Conservation (phyloP, 2,888 invertebrate genomes). For the Pantelozetes paolii region DNA sequence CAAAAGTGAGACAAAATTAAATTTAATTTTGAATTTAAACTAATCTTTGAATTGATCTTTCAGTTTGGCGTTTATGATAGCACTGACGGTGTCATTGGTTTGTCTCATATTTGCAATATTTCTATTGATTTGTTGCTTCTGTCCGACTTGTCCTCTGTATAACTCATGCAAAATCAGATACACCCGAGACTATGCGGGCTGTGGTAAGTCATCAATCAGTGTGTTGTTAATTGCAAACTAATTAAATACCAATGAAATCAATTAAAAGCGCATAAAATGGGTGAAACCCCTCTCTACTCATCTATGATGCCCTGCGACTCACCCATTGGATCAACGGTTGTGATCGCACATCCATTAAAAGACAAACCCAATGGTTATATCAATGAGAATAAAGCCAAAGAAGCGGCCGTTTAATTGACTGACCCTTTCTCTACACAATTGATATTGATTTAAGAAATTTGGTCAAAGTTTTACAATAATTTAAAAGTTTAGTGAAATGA, state of each 20-base stretch:
- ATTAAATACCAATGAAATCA: background rate
- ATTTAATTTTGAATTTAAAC: background rate
- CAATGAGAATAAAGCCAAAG: constrained; percentile 21
- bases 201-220: constrained; percentile 27
- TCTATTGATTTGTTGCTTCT: constrained; percentile 35
- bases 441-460: constrained; percentile 8
- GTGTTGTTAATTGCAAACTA: background rate
- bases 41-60: background rate
- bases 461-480: too few relatives aligned
- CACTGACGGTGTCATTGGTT: constrained; percentile 4
- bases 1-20: constrained; percentile 3
- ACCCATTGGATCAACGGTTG: constrained; percentile 31
- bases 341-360: constrained; percentile 28
- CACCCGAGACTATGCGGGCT: constrained; percentile 39
- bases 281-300: constrained; percentile 28
- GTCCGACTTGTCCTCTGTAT: constrained; percentile 37
- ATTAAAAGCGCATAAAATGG: constrained; percentile 38
- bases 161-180: constrained; percentile 38
- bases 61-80: constrained; percentile 31
- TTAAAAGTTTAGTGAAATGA: too few relatives aligned
- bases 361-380: constrained; percentile 36
- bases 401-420: constrained; percentile 30
- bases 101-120: constrained; percentile 32
- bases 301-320: constrained; percentile 31
- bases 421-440: too few relatives aligned